These are phyloP conservation scores for Cenopis cana DNA, from an alignment of 2,888 invertebrate genomes.

Conservation along the genomic window DNA sequence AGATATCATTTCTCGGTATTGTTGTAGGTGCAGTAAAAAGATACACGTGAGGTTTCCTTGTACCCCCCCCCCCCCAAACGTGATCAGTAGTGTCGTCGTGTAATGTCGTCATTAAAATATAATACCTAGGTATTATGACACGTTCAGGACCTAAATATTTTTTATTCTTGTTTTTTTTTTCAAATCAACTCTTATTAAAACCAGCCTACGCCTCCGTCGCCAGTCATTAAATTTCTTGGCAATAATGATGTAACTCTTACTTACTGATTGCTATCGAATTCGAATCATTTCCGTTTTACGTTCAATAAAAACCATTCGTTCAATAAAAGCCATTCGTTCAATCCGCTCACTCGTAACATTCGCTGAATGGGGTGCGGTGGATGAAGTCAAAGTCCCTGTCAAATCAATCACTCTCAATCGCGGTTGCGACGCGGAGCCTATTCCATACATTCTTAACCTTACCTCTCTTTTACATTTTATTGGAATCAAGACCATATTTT, in stretches of 20 bases:
- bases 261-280: neutral
- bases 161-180: too few relatives aligned
- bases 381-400: constrained; percentile 36
- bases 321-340: constrained; percentile 30
- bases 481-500: constrained; percentile 10
- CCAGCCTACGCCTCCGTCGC: neutral
- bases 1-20: too few relatives aligned
- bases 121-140: too few relatives aligned
- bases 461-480: neutral
- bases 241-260: neutral
- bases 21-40: too few relatives aligned
- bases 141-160: too few relatives aligned
- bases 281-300: constrained; percentile 14
- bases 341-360: constrained; percentile 35
- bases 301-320: constrained; percentile 28
- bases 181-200: neutral
- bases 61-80: too few relatives aligned
- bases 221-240: neutral
- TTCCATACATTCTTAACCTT: constrained; percentile 9
- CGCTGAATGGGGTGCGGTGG: constrained; percentile 29
- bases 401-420: constrained; percentile 42
- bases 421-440: constrained; percentile 3
- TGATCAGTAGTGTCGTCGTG: too few relatives aligned
- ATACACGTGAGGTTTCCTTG: too few relatives aligned
- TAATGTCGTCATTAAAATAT: too few relatives aligned